Evolutionary conservation across 2,888 invertebrate genomes (phyloP).

Genomic region (Oligia latruncula): DNA sequence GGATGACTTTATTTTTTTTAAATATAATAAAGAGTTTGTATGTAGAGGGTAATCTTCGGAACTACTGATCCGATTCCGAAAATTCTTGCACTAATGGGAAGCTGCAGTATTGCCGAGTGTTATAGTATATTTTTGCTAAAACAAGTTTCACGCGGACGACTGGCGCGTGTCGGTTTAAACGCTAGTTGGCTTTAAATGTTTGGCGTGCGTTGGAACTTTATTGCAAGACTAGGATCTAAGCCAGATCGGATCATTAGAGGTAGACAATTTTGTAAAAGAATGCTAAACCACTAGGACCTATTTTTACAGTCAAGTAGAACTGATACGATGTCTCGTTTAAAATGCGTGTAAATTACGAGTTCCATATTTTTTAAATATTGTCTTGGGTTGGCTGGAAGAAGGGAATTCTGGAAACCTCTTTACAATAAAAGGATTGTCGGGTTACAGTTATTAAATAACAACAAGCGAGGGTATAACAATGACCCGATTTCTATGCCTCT

Average conservation of each 20-base stretch:
- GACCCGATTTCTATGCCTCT: neutral
- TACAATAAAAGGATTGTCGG: neutral
- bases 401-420: neutral
- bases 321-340: neutral
- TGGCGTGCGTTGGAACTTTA: neutral
- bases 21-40: neutral
- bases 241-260: neutral
- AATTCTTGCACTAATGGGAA: too few relatives aligned
- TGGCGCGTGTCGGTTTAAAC: neutral
- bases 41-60: too few relatives aligned
- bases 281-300: neutral
- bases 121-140: too few relatives aligned
- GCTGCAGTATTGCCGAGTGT: too few relatives aligned
- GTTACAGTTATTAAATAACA: neutral
- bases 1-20: neutral
- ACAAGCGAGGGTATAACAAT: neutral
- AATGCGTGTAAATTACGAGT: neutral
- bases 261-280: neutral
- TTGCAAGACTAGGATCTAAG: neutral
- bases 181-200: neutral
- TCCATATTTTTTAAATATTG: neutral
- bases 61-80: too few relatives aligned
- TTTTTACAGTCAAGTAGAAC: neutral
- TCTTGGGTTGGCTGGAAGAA: neutral
- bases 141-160: too few relatives aligned